Conservation (phyloP, 2,113 vertebrate species). For the Rhinogobius similis region DNA sequence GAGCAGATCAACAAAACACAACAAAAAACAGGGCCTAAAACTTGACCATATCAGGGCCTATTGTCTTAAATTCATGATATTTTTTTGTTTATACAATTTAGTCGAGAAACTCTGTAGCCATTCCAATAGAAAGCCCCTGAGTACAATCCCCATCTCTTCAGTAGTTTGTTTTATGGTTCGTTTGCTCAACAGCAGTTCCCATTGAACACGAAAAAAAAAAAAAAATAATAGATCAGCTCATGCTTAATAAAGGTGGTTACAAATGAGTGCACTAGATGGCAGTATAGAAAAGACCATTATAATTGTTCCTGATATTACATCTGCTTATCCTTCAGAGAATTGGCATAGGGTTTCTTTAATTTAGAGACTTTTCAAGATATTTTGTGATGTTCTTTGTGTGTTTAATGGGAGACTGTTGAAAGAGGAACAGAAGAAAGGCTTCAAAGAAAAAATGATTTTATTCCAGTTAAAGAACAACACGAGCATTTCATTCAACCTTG, state of each 20-base stretch:
- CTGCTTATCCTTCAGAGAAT: background rate
- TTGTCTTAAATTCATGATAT: too few species aligned
- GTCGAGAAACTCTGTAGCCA: too few species aligned
- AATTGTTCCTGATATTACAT: background rate
- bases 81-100: too few species aligned
- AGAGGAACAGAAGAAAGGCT: background rate
- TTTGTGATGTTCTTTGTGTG: background rate
- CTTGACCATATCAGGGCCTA: too few species aligned
- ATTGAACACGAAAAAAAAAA: background rate
- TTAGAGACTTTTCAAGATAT: background rate
- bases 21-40: too few species aligned
- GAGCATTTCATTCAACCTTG: background rate
- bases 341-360: too few species aligned
- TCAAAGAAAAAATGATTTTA: background rate
- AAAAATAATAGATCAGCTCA: background rate
- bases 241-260: conserved; percentile 16
- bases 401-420: background rate
- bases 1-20: too few species aligned
- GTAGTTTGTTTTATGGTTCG: too few species aligned
- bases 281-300: conserved; percentile 28
- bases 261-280: conserved; percentile 65
- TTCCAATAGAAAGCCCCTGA: too few species aligned
- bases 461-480: background rate
- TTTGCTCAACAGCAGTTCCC: background rate
- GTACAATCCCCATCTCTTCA: too few species aligned